Evolutionary conservation across 2,888 invertebrate species (phyloP).

Genomic region (Heterodera filipjevi): DNA sequence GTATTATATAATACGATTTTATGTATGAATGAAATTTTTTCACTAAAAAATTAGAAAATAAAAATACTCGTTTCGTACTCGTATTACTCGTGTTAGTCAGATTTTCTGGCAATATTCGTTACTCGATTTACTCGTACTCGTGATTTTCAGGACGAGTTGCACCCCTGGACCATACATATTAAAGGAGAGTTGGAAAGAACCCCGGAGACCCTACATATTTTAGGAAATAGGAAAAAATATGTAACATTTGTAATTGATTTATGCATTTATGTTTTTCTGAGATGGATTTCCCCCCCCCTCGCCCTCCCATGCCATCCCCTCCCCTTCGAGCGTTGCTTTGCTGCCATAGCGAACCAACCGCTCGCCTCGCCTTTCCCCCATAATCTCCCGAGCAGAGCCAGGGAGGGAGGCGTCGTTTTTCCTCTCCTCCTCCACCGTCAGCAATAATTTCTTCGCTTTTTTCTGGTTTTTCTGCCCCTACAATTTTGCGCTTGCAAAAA

Average conservation of each 20-base stretch:
- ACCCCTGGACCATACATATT: no score
- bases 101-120: no score
- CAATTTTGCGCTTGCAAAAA: conserved; percentile 6
- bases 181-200: no score
- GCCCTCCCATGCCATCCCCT: neutral
- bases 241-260: neutral
- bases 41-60: no score
- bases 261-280: neutral
- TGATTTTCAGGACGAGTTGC: no score
- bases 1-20: no score
- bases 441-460: conserved; percentile 11
- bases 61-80: no score
- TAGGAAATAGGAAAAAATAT: no score
- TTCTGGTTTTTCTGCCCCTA: conserved; percentile 12
- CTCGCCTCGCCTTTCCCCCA: neutral
- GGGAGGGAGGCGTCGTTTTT: conserved; percentile 1
- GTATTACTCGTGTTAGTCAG: no score
- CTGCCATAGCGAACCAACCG: neutral
- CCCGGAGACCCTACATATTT: no score
- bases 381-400: conserved; percentile 2
- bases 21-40: no score
- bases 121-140: no score
- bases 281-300: neutral
- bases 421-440: neutral
- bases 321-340: neutral